Conservation (phyloP, 2,113 vertebrate species). For the Takifugu bimaculatus region DNA sequence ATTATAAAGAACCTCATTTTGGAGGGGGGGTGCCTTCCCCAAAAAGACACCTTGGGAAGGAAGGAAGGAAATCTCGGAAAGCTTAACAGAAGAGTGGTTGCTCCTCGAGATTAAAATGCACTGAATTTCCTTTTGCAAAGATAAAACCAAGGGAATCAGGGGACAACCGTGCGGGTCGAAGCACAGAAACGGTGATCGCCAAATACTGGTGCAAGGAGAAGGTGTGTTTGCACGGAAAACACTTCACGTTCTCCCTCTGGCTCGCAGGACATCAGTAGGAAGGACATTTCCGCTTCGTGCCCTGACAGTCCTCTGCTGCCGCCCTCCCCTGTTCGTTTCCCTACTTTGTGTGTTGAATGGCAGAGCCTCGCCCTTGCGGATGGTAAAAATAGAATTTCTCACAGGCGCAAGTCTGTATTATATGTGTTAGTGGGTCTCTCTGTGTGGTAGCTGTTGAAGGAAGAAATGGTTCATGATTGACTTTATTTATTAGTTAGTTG, state of each 20-base stretch:
- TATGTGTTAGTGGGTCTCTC: slow-evolving; percentile 53
- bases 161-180: no score
- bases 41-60: not conserved
- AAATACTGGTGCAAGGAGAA: not conserved
- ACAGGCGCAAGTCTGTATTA: slow-evolving; percentile 45
- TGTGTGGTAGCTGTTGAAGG: slow-evolving; percentile 9
- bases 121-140: not conserved
- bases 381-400: slow-evolving; percentile 71
- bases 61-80: not conserved
- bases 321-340: slow-evolving; percentile 57
- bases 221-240: slow-evolving; percentile 23
- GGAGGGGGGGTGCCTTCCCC: no score
- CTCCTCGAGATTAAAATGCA: not conserved
- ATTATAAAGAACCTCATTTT: no score
- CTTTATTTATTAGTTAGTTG: not conserved
- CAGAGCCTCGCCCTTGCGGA: slow-evolving; percentile 66
- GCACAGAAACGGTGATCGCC: no score
- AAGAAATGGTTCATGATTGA: not conserved
- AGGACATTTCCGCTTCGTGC: slow-evolving; percentile 68
- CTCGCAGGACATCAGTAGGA: slow-evolving; percentile 61
- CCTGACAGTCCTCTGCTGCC: slow-evolving; percentile 38
- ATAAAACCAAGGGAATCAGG: no score
- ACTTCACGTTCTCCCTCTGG: slow-evolving; percentile 42
- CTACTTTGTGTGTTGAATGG: slow-evolving; percentile 59
- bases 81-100: not conserved